Evolutionary conservation across 1,140 invertebrate genomes (phyloP), one percentile per base, ranked within the genome.

Genomic region (Pseudoatta argentina): DNA sequence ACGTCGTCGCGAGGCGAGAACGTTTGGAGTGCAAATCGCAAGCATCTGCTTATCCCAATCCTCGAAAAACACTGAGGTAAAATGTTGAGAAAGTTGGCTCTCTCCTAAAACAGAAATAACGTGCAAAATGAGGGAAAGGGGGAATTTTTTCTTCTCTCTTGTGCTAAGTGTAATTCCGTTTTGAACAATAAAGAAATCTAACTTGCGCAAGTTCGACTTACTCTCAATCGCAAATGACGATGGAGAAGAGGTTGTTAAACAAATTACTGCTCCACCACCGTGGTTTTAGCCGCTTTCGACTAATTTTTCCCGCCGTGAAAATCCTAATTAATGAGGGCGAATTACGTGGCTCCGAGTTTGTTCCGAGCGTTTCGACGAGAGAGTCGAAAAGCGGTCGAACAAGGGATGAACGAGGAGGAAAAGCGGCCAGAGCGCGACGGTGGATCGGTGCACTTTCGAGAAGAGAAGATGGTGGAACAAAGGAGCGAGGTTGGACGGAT

Each of bases 291-390:
- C 78, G 85, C 81, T 78, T 87, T 39, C 24, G 76, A 73, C 86
- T 90, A 92, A 92, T 92, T 92, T 92, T 87, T 88, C 91, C 64
- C 57, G 30, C 51, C 55, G 53, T 64, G 88, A 89, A 88, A 92
- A 92, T 91, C 91, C 91, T 92, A 92, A 92, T 92, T 92, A 91
- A 92, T 91, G 91, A 64, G 81, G 48, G 57, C 66, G 87, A 87
- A 91, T 92, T 90, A 92, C 64, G 67, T 48, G 67, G 48, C 66
- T 7, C 18, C 53, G 27, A 59, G 67, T 69, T 88, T 67, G 71
- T 71, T 61, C 53, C 8, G 53, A 10, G 16, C 53, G 66, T 44
- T 27, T 24, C 48, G 57, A 77, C 30, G 55, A 66, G 57, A 1
- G 66, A 72, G 44, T 64, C n/a, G 73, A 87, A 86, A 87, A 90